Evolutionary conservation across 1,140 invertebrate genomes (phyloP), one percentile per base, ranked within the genome.

Genomic region (Drosophila parabipectinata): DNA sequence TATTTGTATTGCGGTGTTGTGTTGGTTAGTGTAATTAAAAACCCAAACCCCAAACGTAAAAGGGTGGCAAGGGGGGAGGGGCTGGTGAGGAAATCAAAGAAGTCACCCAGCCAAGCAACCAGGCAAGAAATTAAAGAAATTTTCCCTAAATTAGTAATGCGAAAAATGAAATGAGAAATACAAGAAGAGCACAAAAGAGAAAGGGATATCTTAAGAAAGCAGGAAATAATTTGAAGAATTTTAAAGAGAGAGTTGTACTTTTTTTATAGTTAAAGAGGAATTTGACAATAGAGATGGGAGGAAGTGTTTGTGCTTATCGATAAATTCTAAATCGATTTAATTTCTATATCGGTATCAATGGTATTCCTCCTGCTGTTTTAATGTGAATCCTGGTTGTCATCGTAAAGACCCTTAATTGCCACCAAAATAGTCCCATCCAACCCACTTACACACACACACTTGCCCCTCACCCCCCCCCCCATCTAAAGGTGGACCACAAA

Each of bases 401-500:
- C 45, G 15, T 41, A 44, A 67, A 44, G 45, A 21, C 26, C 39
- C 37, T 52, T 64, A 67, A 64, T 59, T 72, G 68, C 56, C 32
- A 30, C 54, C 39, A 52, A 52, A 60, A 71, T 50, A 71, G 37
- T 28, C 26, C 15, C 32, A 15, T 41, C 39, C 47, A 57, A n/a
- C 28, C 24, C 21, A 50, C 37, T 21, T 12, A 45, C 24, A 44
- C 24, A 28, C 9, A 12, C 14, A 9, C 30, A 62, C 14, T 37
- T 4, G 8, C 30, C 10, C 34, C 21, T 1, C 37, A 47, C 41
- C 39, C 0, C 15, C n/a, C 15, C 37, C 15, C 15, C 24, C 10
- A 10, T 2, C 1, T 41, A 30, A 15, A 73, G 60, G 48, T 67
- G 63, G 66, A 69, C 60, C 71, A 74, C 71, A 74, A 74, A 74